phyloP scores from a whole-genome alignment of 2,113 vertebrate genomes.

The Toxostoma redivivum region DNA sequence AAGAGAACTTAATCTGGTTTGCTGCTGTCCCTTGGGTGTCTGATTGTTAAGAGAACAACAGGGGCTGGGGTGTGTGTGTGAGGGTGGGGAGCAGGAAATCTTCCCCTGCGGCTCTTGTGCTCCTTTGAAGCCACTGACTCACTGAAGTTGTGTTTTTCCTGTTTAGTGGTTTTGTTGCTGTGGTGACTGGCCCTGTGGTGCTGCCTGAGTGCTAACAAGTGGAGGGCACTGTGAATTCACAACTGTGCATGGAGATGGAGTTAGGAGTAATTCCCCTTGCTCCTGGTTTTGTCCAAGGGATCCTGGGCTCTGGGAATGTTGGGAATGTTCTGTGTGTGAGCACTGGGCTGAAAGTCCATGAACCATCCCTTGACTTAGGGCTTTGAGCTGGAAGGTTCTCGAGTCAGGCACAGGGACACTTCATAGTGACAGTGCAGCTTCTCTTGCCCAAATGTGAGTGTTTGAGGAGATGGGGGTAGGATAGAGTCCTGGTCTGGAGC shows the following conservation, averaged over 20 bases:
- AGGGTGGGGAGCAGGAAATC: background rate
- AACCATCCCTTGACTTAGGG: background rate
- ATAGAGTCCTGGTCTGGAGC: background rate
- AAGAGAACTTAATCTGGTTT: background rate
- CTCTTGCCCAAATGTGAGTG: background rate
- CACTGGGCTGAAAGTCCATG: background rate
- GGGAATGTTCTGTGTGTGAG: background rate
- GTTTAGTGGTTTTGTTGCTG: background rate
- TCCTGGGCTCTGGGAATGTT: background rate
- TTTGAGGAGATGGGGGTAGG: background rate
- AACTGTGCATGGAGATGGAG: background rate
- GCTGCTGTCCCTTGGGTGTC: background rate
- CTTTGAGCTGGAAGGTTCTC: background rate
- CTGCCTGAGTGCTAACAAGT: background rate
- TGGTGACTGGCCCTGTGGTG: background rate
- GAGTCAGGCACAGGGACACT: background rate
- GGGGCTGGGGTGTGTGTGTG: background rate
- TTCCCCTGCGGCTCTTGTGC: background rate
- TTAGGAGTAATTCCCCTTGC: background rate
- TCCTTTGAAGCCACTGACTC: constrained; percentile 49
- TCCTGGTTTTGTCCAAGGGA: background rate
- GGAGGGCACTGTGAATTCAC: background rate
- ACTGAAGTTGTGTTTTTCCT: constrained; percentile 26
- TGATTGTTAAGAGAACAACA: background rate
- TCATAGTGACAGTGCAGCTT: background rate